Percentiles rank a stretch among this genome's conserved stretches.
These are phyloP conservation scores for Drosophila miranda DNA, from an alignment of 1,140 invertebrate genomes.

Conservation along the genomic window DNA sequence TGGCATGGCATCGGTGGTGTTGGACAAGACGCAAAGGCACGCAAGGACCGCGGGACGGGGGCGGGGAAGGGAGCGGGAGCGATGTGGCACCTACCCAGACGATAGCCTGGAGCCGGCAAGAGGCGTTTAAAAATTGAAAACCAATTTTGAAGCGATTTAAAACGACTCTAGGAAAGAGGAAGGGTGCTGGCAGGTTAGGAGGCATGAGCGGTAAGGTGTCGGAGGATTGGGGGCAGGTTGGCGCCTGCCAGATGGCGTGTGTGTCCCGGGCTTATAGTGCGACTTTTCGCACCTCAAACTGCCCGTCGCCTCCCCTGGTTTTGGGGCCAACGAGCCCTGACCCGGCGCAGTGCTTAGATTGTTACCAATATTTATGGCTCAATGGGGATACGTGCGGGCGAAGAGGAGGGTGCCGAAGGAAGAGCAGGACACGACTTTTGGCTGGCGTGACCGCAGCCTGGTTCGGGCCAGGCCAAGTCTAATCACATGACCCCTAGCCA, in stretches of 20 bases:
- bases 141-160: conserved; percentile 78
- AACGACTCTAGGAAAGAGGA: conserved; percentile 30
- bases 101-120: conserved; percentile 21
- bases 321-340: conserved; percentile 37
- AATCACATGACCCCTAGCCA: conserved; percentile 59
- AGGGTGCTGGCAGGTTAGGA: no score
- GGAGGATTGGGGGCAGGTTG: conserved; percentile 4
- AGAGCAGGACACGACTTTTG: conserved; percentile 50
- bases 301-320: not conserved
- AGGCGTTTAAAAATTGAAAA: conserved; percentile 80
- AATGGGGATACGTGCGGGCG: conserved; percentile 54
- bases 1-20: no score
- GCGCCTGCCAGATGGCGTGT: conserved; percentile 26
- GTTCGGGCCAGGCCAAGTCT: conserved; percentile 51
- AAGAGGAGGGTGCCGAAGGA: not conserved
- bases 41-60: conserved; percentile 38
- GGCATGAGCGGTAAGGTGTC: not conserved
- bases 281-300: conserved; percentile 72
- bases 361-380: conserved; percentile 81
- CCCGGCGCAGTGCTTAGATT: conserved; percentile 70
- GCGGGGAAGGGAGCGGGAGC: conserved; percentile 16
- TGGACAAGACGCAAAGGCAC: conserved; percentile 44
- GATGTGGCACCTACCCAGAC: conserved; percentile 30
- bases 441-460: conserved; percentile 61
- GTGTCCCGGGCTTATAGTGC: conserved; percentile 44